Conservation (phyloP, 2,797 vertebrate species). For the Micromesistius poutassou region DNA sequence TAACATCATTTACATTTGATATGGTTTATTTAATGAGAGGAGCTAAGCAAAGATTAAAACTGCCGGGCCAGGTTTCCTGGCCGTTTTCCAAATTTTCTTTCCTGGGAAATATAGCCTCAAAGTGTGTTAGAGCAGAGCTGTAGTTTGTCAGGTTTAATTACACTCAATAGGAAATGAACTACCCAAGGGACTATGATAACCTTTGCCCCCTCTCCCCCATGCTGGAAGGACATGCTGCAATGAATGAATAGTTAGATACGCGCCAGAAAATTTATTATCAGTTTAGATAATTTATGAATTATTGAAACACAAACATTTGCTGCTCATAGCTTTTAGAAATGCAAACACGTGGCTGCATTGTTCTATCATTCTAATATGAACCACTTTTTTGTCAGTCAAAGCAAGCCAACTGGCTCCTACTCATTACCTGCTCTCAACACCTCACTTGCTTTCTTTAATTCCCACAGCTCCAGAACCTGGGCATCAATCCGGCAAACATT, state of each 20-base stretch:
- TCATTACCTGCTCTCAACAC: background rate
- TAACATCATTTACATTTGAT: background rate
- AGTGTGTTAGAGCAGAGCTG: background rate
- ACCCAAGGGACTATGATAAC: background rate
- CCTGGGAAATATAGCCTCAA: background rate
- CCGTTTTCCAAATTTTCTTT: background rate
- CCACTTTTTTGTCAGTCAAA: background rate
- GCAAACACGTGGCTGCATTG: background rate
- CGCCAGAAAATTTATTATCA: background rate
- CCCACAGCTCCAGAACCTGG: constrained; percentile 92
- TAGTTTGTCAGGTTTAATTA: background rate
- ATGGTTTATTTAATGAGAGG: background rate
- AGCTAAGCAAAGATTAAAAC: background rate
- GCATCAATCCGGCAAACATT: constrained; percentile 97
- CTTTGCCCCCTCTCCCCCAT: background rate
- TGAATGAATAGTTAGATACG: background rate
- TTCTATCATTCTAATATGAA: background rate
- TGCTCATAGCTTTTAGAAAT: background rate
- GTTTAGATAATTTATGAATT: background rate
- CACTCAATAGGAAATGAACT: background rate
- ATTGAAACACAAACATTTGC: background rate
- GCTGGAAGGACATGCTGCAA: background rate
- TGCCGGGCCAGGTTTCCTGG: background rate
- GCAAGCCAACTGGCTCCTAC: background rate
- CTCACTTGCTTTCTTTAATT: background rate